A percentile compares a stretch with the other conserved stretches of the same genome.
These are phyloP conservation scores for Apodemia mormo DNA, from an alignment of 2,888 invertebrate genomes.

Conservation along the genomic window DNA sequence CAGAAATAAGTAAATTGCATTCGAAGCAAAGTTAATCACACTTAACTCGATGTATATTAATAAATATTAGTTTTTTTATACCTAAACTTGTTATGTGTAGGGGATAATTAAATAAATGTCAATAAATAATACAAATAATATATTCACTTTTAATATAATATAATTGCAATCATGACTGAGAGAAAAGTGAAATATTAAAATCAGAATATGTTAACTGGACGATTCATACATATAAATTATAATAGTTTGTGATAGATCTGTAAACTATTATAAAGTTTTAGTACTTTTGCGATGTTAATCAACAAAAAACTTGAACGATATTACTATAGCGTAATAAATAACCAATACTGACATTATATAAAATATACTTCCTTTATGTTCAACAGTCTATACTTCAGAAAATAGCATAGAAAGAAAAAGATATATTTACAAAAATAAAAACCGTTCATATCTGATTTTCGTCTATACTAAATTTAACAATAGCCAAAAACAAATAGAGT, in stretches of 20 bases:
- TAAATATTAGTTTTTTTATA: too few species aligned
- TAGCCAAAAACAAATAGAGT: slow-evolving; percentile 40
- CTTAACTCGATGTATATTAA: too few species aligned
- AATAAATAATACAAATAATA: slow-evolving; percentile 43
- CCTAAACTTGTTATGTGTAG: background rate
- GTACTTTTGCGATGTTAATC: slow-evolving; percentile 19
- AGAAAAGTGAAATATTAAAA: slow-evolving; percentile 55
- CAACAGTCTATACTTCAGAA: slow-evolving; percentile 68
- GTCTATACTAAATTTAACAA: slow-evolving; percentile 47
- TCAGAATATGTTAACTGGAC: slow-evolving; percentile 56
- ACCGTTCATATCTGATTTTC: slow-evolving; percentile 54
- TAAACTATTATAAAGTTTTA: background rate
- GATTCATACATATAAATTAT: slow-evolving; percentile 42
- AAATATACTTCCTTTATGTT: slow-evolving; percentile 63
- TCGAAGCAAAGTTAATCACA: too few species aligned
- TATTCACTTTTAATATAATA: slow-evolving; percentile 46
- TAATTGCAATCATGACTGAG: slow-evolving; percentile 57
- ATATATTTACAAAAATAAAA: slow-evolving; percentile 59
- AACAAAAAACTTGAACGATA: slow-evolving; percentile 37
- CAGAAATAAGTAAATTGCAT: too few species aligned
- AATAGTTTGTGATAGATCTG: slow-evolving; percentile 24
- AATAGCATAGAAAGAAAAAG: slow-evolving; percentile 60
- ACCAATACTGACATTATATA: slow-evolving; percentile 51
- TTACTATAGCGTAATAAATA: slow-evolving; percentile 42
- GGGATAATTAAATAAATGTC: slow-evolving; percentile 21